Base-by-base conservation (phyloP, 2,888 invertebrate genomes). In the Dolichomitus sp. region DNA sequence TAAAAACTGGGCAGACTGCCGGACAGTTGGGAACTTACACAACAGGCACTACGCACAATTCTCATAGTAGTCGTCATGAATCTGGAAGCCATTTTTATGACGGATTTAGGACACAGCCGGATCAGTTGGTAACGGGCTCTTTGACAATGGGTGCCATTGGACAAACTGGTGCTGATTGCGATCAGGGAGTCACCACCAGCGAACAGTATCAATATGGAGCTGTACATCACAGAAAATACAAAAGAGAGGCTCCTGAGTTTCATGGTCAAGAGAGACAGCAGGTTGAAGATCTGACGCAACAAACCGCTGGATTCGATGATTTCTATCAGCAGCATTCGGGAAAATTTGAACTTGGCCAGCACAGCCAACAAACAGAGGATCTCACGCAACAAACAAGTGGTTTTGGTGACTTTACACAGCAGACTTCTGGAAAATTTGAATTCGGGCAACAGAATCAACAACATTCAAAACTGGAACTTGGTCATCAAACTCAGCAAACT, bases 211-310 rank as follows among this genome's bases (percentile, higher is more conserved):
- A 84, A 14, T 81, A 80, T 9, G 70, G 42, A 23, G 68, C 74
- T 5, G 73, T 80, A 14, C 70, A 84, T 48, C 76, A 78, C 11
- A 87, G 75, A 42, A 85, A 80, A 11, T 87, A 88, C 66, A 89
- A 87, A 72, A 88, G 91, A 37, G 84, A 85, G 66, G 77, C 84
- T 76, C 86, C 89, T 77, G 89, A n/a, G 86, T 57, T 66, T 59
- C 70, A 84, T 74, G 78, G 70, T 11, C 85, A 85, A 72, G 78
- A 17, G 17, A 75, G 9, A 1, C 83, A 79, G 59, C 74, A 86
- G 12, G 77, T 40, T 19, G 90, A 92, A 84, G 83, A 91, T 66
- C 88, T 84, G 87, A 90, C 85, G 45, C 92, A 86, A 86, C 86
- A 84, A 48, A 76, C 76, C 45, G 63, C 57, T 45, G 37, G 72